Evolutionary conservation across 2,888 invertebrate genomes (phyloP), one percentile per base, ranked within the genome.

Genomic region (Gymnocheta viridis): DNA sequence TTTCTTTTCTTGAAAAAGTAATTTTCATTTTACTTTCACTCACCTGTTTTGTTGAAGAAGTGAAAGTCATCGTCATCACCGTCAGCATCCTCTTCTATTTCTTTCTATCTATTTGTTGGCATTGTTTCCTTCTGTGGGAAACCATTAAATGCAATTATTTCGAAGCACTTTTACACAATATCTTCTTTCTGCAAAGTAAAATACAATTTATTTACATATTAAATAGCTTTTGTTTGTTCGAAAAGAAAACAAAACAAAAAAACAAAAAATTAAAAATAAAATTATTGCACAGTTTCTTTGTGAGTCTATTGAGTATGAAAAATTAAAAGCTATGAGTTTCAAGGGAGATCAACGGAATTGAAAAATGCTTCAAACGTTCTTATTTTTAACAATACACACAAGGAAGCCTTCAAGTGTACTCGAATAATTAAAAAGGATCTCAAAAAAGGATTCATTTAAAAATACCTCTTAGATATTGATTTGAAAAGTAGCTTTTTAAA

Each of bases 81-180:
- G 12, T 7, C 32, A 44, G 44, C 47, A 47, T 9, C 47, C 47
- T 47, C 14, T 35, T 69, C 27, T 58, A 6, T 35, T 60, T 56
- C 27, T 66, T 47, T 58, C 10, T 49, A 19, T 58, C 44, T n/a
- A 44, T 70, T 79, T 32, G 54, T 17, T 60, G 60, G 56, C 70
- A 73, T 77, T 83, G 73, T 84, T 81, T 81, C 62, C 73, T 72
- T 66, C 14, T 58, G 82, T 67, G 86, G 85, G 87, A 87, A 86
- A 85, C 87, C 86, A 85, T 87, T 87, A 87, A 87, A 87, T 86
- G 87, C 85, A 86, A 87, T 85, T 86, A 86, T 86, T 84, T 85
- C 56, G 77, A 82, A 83, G 77, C 82, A 64, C 60, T 70, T 70
- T 66, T 64, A 35, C 44, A n/a, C 32, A 47, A 32, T 22, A 22